Percentiles rank a stretch among this genome's conserved stretches.
Evolutionary conservation across 2,888 invertebrate species (phyloP).

Genomic region (Xanthia icteritia): DNA sequence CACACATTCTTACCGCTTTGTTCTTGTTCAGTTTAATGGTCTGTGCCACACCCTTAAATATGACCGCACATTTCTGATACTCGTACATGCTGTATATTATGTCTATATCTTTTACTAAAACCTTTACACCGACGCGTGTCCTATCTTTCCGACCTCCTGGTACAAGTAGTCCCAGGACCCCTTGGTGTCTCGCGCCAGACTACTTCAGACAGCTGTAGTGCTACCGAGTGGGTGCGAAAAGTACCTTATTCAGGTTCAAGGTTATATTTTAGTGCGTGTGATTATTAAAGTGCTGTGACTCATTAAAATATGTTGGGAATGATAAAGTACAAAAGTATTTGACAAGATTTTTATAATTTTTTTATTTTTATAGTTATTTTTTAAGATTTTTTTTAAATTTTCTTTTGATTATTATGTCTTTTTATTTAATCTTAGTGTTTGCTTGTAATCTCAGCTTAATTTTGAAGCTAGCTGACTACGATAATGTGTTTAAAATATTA

Average conservation of each 20-base stretch:
- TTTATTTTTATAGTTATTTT: too few relatives aligned
- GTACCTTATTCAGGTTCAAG: conserved; percentile 70
- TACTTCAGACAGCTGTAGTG: conserved; percentile 75
- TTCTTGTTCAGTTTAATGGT: too few relatives aligned
- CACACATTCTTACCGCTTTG: too few relatives aligned
- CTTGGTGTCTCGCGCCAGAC: conserved; percentile 70
- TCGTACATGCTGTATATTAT: too few relatives aligned
- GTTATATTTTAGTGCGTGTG: conserved; percentile 60
- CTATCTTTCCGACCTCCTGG: conserved; percentile 60
- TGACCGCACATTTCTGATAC: too few relatives aligned
- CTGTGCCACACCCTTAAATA: too few relatives aligned
- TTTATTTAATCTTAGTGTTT: too few relatives aligned
- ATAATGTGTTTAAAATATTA: neutral
- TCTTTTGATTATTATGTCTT: too few relatives aligned
- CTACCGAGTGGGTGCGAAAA: conserved; percentile 72
- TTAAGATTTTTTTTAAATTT: too few relatives aligned
- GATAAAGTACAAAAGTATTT: neutral
- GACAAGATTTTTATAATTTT: neutral
- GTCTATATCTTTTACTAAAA: conserved; percentile 9
- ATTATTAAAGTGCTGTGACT: conserved; percentile 25
- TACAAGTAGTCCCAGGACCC: conserved; percentile 51
- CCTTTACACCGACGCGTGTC: conserved; percentile 50
- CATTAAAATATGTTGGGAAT: conserved; percentile 14
- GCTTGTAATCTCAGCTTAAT: too few relatives aligned
- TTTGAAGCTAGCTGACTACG: neutral